Percentiles rank a stretch among this genome's conserved stretches.
These are phyloP conservation scores for Amblyopsis rosae DNA, from an alignment of 2,113 vertebrate genomes.

Conservation along the genomic window DNA sequence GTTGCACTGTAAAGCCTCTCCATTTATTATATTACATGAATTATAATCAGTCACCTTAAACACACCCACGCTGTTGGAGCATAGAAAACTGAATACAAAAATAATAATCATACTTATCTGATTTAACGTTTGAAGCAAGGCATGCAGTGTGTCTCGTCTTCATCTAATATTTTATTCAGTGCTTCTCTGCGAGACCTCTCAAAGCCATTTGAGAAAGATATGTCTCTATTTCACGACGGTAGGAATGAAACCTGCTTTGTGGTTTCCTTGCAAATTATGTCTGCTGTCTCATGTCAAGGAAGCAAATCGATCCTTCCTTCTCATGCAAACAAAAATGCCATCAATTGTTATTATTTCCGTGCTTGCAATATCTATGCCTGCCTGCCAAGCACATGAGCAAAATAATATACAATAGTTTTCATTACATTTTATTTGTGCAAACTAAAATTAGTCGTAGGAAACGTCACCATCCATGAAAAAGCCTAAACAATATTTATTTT, in stretches of 20 bases:
- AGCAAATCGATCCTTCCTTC: slow-evolving; percentile 15
- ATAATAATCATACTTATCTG: slow-evolving; percentile 39
- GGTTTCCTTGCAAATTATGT: slow-evolving; percentile 41
- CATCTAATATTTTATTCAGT: slow-evolving; percentile 60
- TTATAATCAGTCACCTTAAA: slow-evolving; percentile 27
- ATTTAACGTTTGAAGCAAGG: slow-evolving; percentile 35
- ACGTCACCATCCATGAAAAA: too few species aligned
- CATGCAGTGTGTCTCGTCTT: slow-evolving; percentile 27
- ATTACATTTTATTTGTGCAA: too few species aligned
- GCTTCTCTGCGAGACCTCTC: slow-evolving; percentile 31
- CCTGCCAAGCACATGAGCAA: slow-evolving; percentile 1
- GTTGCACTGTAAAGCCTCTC: slow-evolving; percentile 29
- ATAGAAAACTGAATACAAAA: slow-evolving; percentile 12
- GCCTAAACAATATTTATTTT: too few species aligned
- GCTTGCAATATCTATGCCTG: background rate
- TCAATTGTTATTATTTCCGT: slow-evolving; percentile 2
- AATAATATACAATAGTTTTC: background rate
- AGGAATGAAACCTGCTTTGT: slow-evolving; percentile 33
- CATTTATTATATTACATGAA: slow-evolving; percentile 46
- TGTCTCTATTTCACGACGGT: slow-evolving; percentile 43
- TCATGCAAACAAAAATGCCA: slow-evolving; percentile 15
- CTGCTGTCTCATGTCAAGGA: slow-evolving; percentile 26
- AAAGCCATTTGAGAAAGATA: slow-evolving; percentile 54
- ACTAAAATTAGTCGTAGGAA: too few species aligned
- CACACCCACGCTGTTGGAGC: background rate